phyloP scores from a whole-genome alignment of 2,797 vertebrate species.

The Catharus ustulatus region DNA sequence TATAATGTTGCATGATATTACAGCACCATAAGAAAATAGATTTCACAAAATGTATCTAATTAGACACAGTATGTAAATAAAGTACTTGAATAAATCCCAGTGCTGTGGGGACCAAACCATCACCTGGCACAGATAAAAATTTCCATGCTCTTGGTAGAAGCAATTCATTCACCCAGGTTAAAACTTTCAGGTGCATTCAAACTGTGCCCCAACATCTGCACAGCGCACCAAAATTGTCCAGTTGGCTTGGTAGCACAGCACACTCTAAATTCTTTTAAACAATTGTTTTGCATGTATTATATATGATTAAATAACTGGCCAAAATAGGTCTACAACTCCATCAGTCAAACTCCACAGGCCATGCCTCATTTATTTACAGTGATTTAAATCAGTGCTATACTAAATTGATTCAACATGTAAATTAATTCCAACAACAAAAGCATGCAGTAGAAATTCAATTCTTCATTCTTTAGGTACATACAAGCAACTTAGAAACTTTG shows the following conservation, averaged over 20 bases:
- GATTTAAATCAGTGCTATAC: background rate
- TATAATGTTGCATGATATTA: background rate
- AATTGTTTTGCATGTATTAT: background rate
- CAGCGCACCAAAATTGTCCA: background rate
- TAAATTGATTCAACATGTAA: background rate
- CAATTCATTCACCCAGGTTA: background rate
- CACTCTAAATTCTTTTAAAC: background rate
- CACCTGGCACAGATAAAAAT: background rate
- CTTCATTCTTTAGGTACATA: background rate
- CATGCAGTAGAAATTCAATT: background rate
- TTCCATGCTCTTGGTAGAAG: background rate
- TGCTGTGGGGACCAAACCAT: background rate
- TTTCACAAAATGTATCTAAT: background rate
- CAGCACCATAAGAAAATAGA: background rate
- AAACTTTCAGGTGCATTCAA: background rate
- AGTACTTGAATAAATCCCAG: background rate
- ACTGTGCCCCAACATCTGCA: background rate
- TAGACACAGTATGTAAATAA: background rate
- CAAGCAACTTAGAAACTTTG: background rate
- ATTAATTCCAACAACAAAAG: background rate
- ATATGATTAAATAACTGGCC: background rate
- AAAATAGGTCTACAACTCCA: background rate
- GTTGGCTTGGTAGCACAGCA: background rate
- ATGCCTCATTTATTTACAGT: background rate
- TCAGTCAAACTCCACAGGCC: background rate